These are phyloP conservation scores for Leucoraja ocellata DNA, from an alignment of 2,797 vertebrate genomes.

Conservation along the genomic window DNA sequence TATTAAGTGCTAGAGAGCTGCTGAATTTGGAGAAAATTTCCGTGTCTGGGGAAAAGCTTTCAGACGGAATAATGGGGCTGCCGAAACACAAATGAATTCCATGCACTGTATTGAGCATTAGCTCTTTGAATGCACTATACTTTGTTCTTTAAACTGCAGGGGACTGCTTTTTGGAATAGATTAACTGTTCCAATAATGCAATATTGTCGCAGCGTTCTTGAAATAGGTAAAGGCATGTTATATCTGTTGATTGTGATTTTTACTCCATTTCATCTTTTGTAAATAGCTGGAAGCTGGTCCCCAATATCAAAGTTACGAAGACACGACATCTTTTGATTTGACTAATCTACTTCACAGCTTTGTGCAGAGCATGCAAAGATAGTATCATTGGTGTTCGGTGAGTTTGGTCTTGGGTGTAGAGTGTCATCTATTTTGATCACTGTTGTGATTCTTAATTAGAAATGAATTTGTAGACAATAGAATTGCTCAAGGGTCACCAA, in stretches of 20 bases:
- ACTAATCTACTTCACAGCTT: too few species aligned
- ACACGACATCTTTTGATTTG: background rate
- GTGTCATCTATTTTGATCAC: too few species aligned
- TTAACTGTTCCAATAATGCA: background rate
- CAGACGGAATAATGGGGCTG: slow-evolving; percentile 14
- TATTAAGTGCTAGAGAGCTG: slow-evolving; percentile 12
- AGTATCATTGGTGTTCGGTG: background rate
- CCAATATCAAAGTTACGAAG: background rate
- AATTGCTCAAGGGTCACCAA: background rate
- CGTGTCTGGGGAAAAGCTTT: slow-evolving; percentile 29
- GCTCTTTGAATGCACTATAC: background rate
- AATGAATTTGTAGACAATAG: background rate
- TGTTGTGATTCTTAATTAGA: background rate
- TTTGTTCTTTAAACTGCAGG: slow-evolving; percentile 17
- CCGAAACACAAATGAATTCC: slow-evolving; percentile 15
- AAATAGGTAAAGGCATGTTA: background rate
- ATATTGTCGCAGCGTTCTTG: background rate
- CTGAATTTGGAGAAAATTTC: slow-evolving; percentile 25
- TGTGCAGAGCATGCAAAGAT: background rate
- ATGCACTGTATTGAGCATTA: slow-evolving; percentile 16
- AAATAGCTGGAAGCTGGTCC: slow-evolving; percentile 11
- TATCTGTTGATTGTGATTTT: slow-evolving; percentile 29
- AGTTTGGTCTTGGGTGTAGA: background rate
- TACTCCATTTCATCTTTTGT: background rate
- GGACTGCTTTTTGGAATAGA: slow-evolving; percentile 16